Conservation (phyloP, 2,113 vertebrate genomes). For the Turnix velox region DNA sequence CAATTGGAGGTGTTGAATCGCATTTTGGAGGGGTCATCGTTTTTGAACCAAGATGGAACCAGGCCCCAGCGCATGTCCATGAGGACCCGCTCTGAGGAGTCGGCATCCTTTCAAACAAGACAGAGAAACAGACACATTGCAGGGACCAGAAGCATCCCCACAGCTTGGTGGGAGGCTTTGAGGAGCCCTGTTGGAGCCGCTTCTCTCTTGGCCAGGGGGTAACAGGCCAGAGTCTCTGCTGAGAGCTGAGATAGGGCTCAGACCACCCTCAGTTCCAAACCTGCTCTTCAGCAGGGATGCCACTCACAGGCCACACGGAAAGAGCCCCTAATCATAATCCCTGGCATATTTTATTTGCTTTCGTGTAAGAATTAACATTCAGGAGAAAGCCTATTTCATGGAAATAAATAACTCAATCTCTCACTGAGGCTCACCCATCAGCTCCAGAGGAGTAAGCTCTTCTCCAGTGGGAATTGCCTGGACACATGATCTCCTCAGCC, state of each 20-base stretch:
- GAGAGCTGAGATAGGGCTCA: not conserved
- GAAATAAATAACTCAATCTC: not conserved
- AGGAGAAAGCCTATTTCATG: not conserved
- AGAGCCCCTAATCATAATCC: not conserved
- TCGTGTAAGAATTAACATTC: not conserved
- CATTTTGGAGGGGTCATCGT: slow-evolving; percentile 84
- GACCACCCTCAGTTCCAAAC: not conserved
- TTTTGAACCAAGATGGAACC: slow-evolving; percentile 89
- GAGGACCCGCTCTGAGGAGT: slow-evolving; percentile 84
- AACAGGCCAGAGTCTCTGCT: not conserved
- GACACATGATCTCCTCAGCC: not conserved
- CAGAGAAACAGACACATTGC: accelerated
- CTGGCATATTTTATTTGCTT: not conserved
- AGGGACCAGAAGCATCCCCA: not conserved
- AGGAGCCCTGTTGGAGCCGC: accelerated
- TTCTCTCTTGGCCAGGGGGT: not conserved
- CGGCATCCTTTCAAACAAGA: slow-evolving; percentile 73
- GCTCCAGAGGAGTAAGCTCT: not conserved
- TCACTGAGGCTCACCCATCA: accelerated
- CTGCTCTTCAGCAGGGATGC: not conserved
- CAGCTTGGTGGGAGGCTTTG: not conserved
- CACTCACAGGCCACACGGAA: not conserved
- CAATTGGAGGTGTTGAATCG: slow-evolving; percentile 90
- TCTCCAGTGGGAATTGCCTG: not conserved
- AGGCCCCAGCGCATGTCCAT: slow-evolving; percentile 95